These are phyloP conservation scores for Lepidocyrtoides sp. DNA, from an alignment of 2,888 invertebrate genomes.

Conservation along the genomic window DNA sequence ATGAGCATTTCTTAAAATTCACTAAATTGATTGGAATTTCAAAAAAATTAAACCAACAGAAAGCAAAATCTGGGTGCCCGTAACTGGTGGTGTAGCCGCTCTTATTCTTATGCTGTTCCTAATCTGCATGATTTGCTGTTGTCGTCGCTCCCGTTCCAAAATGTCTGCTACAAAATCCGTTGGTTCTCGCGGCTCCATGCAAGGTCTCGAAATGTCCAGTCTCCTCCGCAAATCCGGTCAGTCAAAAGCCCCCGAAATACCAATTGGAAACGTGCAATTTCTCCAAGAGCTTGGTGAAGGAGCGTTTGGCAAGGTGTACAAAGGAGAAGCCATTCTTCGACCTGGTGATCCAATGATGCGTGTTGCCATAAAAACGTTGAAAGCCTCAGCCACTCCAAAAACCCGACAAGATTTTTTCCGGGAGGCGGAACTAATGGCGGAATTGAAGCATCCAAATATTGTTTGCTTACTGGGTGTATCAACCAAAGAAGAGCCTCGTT, in stretches of 20 bases:
- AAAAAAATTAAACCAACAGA: no score
- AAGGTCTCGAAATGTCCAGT: constrained; percentile 94
- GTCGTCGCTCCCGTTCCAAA: constrained; percentile 88
- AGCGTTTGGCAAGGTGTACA: constrained; percentile 97
- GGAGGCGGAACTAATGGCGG: constrained; percentile 98
- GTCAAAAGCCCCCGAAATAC: constrained; percentile 93
- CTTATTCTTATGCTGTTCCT: constrained; percentile 88
- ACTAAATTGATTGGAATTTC: neutral
- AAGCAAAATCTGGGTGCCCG: constrained; percentile 91
- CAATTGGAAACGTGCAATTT: constrained; percentile 94
- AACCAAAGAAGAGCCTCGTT: constrained; percentile 95
- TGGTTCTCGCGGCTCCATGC: constrained; percentile 82
- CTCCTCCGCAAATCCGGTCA: constrained; percentile 89
- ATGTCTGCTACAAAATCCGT: constrained; percentile 79
- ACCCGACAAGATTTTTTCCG: constrained; percentile 94
- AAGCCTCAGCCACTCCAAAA: constrained; percentile 96
- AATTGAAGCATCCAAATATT: constrained; percentile 97
- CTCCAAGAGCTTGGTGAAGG: constrained; percentile 98
- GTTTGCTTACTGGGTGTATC: constrained; percentile 98
- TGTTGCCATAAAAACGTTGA: constrained; percentile 97
- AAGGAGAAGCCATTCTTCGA: constrained; percentile 92
- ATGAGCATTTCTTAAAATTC: neutral
- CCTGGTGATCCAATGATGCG: constrained; percentile 90
- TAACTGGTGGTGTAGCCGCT: constrained; percentile 87
- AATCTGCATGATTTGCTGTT: constrained; percentile 89